Evolutionary conservation across 37 sponge, comb jelly and placozoan species (phyloP).

Genomic region (Chondrosia reniformis): DNA sequence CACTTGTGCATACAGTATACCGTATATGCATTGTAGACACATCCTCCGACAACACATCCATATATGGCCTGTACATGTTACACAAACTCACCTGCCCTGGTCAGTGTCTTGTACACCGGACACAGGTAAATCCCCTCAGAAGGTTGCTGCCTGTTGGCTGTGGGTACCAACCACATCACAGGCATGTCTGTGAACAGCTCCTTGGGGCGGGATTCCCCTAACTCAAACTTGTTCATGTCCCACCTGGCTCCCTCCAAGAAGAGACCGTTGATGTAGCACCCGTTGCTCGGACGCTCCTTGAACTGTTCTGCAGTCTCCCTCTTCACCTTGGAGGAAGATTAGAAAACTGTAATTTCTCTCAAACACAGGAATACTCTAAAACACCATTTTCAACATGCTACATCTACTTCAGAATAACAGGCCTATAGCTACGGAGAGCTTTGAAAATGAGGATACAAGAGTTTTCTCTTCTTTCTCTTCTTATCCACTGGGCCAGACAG

Average conservation of each 20-base stretch:
- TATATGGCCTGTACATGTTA: neutral
- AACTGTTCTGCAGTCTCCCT: constrained; percentile 41
- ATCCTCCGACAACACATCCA: too few relatives aligned
- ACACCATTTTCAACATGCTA: too few relatives aligned
- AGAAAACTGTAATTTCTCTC: too few relatives aligned
- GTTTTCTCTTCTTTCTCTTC: too few relatives aligned
- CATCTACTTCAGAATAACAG: too few relatives aligned
- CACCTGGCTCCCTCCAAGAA: constrained; percentile 93
- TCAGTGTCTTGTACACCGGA: constrained; percentile 98
- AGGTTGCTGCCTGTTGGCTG: constrained; percentile 75
- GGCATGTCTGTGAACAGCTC: constrained; percentile 96
- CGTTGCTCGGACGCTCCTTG: constrained; percentile 75
- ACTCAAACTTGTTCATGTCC: constrained; percentile 51
- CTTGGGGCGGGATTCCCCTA: constrained; percentile 91
- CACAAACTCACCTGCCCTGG: constrained; percentile 80
- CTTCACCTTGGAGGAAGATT: constrained; percentile 42
- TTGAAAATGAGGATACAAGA: too few relatives aligned
- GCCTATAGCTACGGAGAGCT: too few relatives aligned
- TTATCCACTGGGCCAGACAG: too few relatives aligned
- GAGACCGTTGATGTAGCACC: constrained; percentile 92
- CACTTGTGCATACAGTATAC: too few relatives aligned
- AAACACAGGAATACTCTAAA: too few relatives aligned
- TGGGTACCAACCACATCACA: constrained; percentile 86
- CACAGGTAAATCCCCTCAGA: constrained; percentile 81
- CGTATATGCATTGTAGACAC: too few relatives aligned